Percentiles rank a stretch among this genome's conserved stretches.
Conservation (phyloP, 1,140 invertebrate genomes). For the Lepidurus arcticus region DNA sequence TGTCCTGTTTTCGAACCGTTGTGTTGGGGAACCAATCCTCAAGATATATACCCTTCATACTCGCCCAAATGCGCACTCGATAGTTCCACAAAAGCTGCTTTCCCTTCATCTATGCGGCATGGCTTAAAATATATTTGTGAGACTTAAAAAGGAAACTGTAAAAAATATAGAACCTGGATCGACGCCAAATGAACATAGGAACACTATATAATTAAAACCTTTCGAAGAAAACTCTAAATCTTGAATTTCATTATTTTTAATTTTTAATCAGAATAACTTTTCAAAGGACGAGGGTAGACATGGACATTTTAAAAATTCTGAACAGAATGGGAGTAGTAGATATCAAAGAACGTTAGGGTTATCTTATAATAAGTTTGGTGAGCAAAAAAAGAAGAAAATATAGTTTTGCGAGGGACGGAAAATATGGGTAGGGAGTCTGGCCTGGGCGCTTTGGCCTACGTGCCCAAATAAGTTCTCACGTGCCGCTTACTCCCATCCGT, state of each 20-base stretch:
- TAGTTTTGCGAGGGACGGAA: background rate
- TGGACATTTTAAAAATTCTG: no score
- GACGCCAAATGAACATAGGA: background rate
- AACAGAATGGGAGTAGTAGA: no score
- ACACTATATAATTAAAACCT: no score
- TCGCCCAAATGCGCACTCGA: constrained; percentile 8
- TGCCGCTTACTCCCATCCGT: background rate
- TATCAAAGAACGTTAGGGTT: no score
- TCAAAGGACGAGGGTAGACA: no score
- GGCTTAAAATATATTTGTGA: background rate
- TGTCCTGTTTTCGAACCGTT: background rate
- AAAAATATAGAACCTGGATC: background rate
- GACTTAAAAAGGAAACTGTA: background rate
- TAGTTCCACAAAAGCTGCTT: background rate
- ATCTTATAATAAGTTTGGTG: no score
- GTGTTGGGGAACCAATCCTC: background rate
- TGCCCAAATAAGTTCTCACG: constrained; percentile 5
- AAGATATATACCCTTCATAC: background rate
- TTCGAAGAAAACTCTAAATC: no score
- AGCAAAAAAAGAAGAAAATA: no score
- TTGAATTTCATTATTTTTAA: no score
- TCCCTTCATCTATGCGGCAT: background rate
- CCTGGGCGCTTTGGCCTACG: background rate
- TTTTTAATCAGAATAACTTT: no score
- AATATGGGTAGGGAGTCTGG: background rate